phyloP scores from a whole-genome alignment of 2,113 vertebrate genomes.

The Urocitellus parryii region DNA sequence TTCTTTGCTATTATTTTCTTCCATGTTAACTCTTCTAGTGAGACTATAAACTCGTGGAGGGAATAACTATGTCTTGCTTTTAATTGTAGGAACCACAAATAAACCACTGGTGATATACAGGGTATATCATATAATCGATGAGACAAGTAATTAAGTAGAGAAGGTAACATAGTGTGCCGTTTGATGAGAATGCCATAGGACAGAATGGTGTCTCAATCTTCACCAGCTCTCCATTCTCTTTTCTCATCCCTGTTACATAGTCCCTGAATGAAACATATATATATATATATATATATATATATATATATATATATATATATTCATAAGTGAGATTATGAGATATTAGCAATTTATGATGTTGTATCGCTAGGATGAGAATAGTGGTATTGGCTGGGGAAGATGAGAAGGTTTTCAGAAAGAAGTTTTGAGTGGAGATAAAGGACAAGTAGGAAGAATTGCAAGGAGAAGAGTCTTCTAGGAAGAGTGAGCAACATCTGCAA shows the following conservation, averaged over 20 bases:
- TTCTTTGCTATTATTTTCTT: neutral
- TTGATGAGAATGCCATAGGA: neutral
- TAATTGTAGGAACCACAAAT: neutral
- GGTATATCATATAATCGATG: neutral
- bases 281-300: no score
- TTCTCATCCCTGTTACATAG: no score
- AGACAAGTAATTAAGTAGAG: neutral
- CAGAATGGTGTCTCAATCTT: neutral
- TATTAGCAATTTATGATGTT: fast-evolving
- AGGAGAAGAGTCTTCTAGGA: neutral
- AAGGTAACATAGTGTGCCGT: neutral
- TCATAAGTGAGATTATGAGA: neutral
- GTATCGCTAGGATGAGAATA: fast-evolving
- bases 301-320: no score
- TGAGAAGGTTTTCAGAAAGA: neutral
- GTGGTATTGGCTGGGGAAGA: neutral
- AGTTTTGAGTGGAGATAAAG: neutral
- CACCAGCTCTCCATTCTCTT: neutral
- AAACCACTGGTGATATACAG: neutral
- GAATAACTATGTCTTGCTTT: neutral
- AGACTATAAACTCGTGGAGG: neutral
- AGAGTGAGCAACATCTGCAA: neutral
- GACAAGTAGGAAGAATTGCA: neutral
- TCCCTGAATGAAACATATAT: no score
- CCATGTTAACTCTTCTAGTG: neutral